Percentiles rank a stretch among this genome's conserved stretches.
Conservation (phyloP, 2,888 invertebrate species). For the Sussaba pulchella region DNA sequence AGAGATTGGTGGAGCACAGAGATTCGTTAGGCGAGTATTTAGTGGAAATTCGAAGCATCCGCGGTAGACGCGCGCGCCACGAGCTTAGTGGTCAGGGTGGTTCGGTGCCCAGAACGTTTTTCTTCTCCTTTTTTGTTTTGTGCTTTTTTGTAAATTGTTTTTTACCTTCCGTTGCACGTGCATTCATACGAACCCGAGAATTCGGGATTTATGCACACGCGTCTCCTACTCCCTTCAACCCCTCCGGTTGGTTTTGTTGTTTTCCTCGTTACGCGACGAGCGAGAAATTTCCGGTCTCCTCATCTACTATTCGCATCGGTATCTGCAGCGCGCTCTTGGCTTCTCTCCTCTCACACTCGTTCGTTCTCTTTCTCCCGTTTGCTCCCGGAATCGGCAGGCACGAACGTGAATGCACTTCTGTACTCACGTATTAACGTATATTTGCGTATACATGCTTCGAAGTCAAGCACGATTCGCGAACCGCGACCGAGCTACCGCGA, state of each 20-base stretch:
- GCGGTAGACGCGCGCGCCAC: constrained; percentile 29
- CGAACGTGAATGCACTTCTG: not conserved
- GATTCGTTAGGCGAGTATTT: constrained; percentile 65
- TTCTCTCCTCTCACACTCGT: too few species aligned
- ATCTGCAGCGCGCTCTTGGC: constrained; percentile 8
- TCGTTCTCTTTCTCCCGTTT: not conserved
- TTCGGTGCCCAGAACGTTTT: constrained; percentile 54
- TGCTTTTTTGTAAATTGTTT: not conserved
- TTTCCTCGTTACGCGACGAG: constrained; percentile 56
- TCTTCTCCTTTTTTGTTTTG: not conserved
- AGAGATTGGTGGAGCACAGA: constrained; percentile 51
- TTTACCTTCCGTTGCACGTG: constrained; percentile 31
- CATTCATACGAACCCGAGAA: constrained; percentile 35
- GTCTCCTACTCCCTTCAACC: constrained; percentile 39
- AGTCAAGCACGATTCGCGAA: constrained; percentile 2
- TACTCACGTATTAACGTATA: constrained; percentile 23
- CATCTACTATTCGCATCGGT: constrained; percentile 53
- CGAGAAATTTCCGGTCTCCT: constrained; percentile 55
- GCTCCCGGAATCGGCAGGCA: constrained; percentile 26
- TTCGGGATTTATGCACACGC: constrained; percentile 58
- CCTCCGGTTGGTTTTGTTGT: constrained; percentile 40
- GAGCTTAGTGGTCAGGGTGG: constrained; percentile 45
- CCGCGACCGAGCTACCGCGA: not conserved
- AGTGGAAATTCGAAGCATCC: constrained; percentile 57
- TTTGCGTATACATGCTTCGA: constrained; percentile 13